A percentile compares a stretch with the other conserved stretches of the same genome.
Evolutionary conservation across 2,888 invertebrate genomes (phyloP).

Genomic region (Parascotia fuliginaria): DNA sequence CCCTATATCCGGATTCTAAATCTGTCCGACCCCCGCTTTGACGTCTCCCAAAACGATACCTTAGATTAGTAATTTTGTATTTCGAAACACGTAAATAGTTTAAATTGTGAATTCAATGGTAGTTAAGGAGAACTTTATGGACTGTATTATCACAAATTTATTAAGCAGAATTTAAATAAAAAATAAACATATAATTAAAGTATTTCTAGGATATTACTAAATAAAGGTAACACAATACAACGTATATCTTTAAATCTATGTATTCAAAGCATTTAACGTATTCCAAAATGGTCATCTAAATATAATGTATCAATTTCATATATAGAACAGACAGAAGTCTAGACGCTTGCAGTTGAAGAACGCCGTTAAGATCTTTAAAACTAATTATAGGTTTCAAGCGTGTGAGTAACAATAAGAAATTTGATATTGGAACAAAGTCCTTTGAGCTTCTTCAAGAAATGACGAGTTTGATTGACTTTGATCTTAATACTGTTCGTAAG

Average conservation of each 20-base stretch:
- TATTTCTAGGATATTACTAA: background rate
- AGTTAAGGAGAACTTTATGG: too few relatives aligned
- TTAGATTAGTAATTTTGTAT: conserved; percentile 62
- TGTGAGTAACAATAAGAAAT: conserved; percentile 1
- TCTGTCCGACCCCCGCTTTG: conserved; percentile 62
- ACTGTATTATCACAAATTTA: too few relatives aligned
- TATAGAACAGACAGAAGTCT: conserved; percentile 16
- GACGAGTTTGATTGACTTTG: background rate
- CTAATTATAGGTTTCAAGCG: conserved; percentile 11
- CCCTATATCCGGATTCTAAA: conserved; percentile 79
- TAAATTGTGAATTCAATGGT: conserved; percentile 32
- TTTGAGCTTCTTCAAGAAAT: background rate
- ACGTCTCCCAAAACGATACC: conserved; percentile 61
- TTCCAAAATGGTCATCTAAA: conserved; percentile 1
- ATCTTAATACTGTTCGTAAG: background rate
- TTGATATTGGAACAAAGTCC: background rate
- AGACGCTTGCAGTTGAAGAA: conserved; percentile 17
- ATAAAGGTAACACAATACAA: background rate
- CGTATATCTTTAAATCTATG: background rate
- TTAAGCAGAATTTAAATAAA: background rate
- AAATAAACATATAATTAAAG: background rate
- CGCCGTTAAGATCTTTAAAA: conserved; percentile 15
- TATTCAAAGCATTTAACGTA: background rate
- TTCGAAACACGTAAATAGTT: conserved; percentile 44
- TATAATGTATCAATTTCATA: conserved; percentile 7